Conservation (phyloP, 2,888 invertebrate species). For the Metopia argyrocephala region DNA sequence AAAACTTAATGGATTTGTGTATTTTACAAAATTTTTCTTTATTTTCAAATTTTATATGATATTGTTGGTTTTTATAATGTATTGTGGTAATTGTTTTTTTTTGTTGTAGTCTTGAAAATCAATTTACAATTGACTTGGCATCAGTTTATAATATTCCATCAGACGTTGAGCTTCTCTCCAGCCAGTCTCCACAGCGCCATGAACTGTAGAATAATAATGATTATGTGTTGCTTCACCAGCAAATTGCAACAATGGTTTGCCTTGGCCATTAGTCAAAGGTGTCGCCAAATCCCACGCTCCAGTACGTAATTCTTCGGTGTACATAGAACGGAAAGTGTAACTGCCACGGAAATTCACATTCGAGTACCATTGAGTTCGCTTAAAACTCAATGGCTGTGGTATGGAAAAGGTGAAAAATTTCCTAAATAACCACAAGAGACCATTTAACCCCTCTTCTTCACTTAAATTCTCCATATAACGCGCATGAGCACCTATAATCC, state of each 20-base stretch:
- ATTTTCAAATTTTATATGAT: no score
- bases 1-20: no score
- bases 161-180: conserved; percentile 85
- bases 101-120: no score
- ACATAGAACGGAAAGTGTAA: conserved; percentile 82
- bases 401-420: conserved; percentile 59
- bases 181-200: conserved; percentile 87
- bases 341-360: conserved; percentile 83
- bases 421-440: conserved; percentile 60
- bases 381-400: conserved; percentile 52
- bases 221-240: conserved; percentile 85
- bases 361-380: conserved; percentile 82
- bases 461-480: conserved; percentile 63
- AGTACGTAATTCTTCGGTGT: conserved; percentile 80
- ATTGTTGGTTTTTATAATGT: no score
- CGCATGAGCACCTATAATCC: conserved; percentile 77
- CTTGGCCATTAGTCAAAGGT: conserved; percentile 77
- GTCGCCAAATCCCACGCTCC: conserved; percentile 80
- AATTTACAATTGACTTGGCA: conserved; percentile 68
- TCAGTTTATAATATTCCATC: conserved; percentile 72
- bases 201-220: conserved; percentile 83
- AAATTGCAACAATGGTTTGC: conserved; percentile 81
- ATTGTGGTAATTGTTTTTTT: no score
- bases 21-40: no score
- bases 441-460: conserved; percentile 52